These are phyloP conservation scores for Platysternon megacephalum DNA, from an alignment of 2,113 vertebrate genomes.

Conservation along the genomic window DNA sequence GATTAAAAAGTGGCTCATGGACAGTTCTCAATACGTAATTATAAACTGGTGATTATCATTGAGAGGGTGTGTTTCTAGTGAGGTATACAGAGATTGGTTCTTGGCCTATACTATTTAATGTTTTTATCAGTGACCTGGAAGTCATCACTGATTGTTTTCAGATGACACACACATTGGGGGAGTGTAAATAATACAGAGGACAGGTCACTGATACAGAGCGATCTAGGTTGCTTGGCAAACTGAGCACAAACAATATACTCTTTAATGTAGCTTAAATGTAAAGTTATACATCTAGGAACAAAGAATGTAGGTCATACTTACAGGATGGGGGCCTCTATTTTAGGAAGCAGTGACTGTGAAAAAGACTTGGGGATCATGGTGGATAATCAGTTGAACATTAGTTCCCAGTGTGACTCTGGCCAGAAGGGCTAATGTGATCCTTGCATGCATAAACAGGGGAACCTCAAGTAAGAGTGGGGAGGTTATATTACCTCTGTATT, in stretches of 20 bases:
- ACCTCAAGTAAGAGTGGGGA: no score
- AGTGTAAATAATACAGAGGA: neutral
- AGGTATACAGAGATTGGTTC: neutral
- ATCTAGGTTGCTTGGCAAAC: neutral
- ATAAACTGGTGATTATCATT: neutral
- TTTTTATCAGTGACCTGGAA: neutral
- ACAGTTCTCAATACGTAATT: neutral
- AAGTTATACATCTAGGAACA: neutral
- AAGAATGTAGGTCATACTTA: neutral
- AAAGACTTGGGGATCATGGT: neutral
- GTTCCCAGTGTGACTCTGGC: no score
- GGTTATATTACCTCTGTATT: no score
- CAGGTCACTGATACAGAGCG: neutral
- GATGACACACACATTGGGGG: neutral
- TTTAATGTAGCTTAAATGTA: neutral
- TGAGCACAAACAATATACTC: neutral
- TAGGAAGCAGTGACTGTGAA: neutral
- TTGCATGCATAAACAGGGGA: neutral
- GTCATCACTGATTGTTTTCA: neutral
- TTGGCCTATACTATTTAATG: neutral
- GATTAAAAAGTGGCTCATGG: neutral
- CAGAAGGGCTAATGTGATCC: neutral
- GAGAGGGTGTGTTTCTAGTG: neutral
- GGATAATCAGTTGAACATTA: neutral
- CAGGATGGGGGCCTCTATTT: neutral